Base-by-base conservation (phyloP, 2,797 vertebrate genomes). In the Austrolebias charrua region DNA sequence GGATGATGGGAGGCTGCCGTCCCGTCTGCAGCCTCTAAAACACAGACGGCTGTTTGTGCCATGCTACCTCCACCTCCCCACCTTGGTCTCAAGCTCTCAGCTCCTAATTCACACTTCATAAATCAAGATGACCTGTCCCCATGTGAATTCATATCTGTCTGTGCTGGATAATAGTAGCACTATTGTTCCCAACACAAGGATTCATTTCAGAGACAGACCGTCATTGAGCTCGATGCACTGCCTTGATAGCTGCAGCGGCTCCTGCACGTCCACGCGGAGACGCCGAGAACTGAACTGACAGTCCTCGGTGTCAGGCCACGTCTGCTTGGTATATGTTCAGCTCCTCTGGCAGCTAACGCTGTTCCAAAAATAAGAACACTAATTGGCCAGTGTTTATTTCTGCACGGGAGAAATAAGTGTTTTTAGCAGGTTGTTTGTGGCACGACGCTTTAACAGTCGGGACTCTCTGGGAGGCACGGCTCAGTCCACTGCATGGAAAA, bases 311-410 rank as follows among this genome's bases (percentile, higher is more conserved):
- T 83, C 79, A 70, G 66, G 78, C 86, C 77, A 58, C 35, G 80
- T 86, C 82, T 83, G 72, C 46, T 69, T 42, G 53, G 67, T 67
- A 58, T 75, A 75, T 77, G 81, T 76, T 86, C 70, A 69, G 58
- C 60, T 71, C 42, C 49, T 68, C 71, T 82, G 87, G 87, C 87
- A 85, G 82, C 80, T 62, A 35, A 61, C 45, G 68, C 56, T 63
- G 82, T 60, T 90, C 85, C 83, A 90, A 84, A 91, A 92, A 91
- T 89, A 92, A 79, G 83, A 88, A 62, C 60, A 19, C 86, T 90
- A 91, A 92, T 91, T 90, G 88, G 84, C 78, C 74, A 1, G 72
- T 86, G 90, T 90, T 92, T 91, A 90, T 91, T 93, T 91, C 88
- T 88, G 82, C 75, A 77, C 56, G 72, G 84, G 80, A 85, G 82